Base-by-base conservation (phyloP, 2,888 invertebrate species). In the Epicampocera succincta region DNA sequence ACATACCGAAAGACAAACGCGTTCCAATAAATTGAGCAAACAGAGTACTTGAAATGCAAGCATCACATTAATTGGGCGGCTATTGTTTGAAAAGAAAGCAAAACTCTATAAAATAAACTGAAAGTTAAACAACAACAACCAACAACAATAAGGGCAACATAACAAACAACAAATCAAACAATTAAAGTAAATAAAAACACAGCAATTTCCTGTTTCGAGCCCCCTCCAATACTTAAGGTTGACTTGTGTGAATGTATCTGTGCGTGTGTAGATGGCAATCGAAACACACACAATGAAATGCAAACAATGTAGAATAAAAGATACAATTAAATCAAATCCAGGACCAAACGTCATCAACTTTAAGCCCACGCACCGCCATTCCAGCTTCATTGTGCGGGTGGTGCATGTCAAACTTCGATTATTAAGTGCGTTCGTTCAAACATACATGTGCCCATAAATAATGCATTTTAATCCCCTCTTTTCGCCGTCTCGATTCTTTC, bases 391-490 rank as follows among this genome's bases (percentile, higher is more conserved):
- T 15, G 33, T 19, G 46, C 19, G n/a, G 2, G 17, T 44, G 19
- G 29, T 68, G 19, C 42, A 12, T 54, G 29, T 61, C 29, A 52
- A 29, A 38, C 33, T 48, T n/a, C 58, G 66, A 66, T 68, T 44
- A 65, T 38, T 68, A 66, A 66, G 52, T 54, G 72, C 33, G 68
- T 74, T 73, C 68, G 50, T 58, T 65, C 33, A 44, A 73, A 68
- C 50, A 77, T 29, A 29, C 29, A 29, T 29, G 3, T 29, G 6
- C 29, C 3, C 29, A 29, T 74, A 77, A 82, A 82, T 82, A 82
- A 60, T 77, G 73, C 63, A 74, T 65, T 82, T 77, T 79, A 73
- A 79, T 79, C 66, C 73, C 60, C 58, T 66, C 46, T 44, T 19
- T 42, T 19, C 50, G 4, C 52, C 25, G 50, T 52, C n/a, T 68